Evolutionary conservation across 2,888 invertebrate genomes (phyloP).

Genomic region (Psococerastis gibbosa): DNA sequence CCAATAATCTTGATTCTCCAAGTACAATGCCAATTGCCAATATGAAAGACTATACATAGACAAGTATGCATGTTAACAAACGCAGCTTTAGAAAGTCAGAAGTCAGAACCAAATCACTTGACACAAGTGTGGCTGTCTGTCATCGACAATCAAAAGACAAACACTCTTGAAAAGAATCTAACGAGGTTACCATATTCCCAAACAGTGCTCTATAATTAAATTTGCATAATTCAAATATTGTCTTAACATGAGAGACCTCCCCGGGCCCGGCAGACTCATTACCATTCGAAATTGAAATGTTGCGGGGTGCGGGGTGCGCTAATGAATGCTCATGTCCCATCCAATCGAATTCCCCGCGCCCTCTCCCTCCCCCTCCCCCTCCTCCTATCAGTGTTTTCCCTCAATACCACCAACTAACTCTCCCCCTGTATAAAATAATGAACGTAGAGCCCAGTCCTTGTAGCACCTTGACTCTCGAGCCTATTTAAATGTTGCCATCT

Average conservation of each 20-base stretch:
- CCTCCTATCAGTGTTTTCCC: no score
- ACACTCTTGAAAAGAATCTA: not conserved
- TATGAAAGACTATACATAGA: no score
- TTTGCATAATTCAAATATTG: not conserved
- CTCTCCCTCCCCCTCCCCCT: not conserved
- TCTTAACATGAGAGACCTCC: not conserved
- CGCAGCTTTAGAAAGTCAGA: no score
- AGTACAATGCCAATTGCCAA: no score
- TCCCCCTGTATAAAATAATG: no score
- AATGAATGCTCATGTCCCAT: not conserved
- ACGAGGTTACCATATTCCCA: conserved; percentile 8
- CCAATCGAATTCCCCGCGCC: not conserved
- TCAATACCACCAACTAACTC: no score
- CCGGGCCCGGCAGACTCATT: not conserved
- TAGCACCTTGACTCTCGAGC: no score
- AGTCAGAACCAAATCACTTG: not conserved
- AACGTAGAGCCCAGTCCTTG: no score
- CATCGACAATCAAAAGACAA: not conserved
- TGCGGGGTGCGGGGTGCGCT: not conserved
- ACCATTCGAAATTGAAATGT: not conserved
- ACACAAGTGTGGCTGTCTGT: not conserved
- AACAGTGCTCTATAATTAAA: not conserved
- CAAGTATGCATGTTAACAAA: no score
- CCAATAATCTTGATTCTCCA: no score
- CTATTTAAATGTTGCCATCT: no score